Percentiles rank a stretch among this genome's conserved stretches.
Evolutionary conservation across 1,140 invertebrate genomes (phyloP).

Genomic region (Carcinoscorpius rotundicauda): DNA sequence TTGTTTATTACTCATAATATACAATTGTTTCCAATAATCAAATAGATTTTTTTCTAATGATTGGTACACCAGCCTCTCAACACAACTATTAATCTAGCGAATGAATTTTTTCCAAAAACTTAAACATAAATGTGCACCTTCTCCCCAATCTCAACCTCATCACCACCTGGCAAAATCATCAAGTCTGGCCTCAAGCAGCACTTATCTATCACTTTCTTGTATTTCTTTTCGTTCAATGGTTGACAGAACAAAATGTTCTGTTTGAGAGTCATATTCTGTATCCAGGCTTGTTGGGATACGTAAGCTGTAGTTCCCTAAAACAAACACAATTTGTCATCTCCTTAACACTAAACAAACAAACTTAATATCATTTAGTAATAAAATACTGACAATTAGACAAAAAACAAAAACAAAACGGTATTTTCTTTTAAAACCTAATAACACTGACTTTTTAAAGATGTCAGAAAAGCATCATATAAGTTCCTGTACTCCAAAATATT

Average conservation of each 20-base stretch:
- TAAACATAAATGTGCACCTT: constrained; percentile 25
- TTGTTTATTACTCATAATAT: too few relatives aligned
- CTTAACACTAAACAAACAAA: too few relatives aligned
- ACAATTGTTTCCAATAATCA: constrained; percentile 3
- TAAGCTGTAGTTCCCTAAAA: constrained; percentile 29
- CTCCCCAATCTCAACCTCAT: constrained; percentile 51
- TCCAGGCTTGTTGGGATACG: constrained; percentile 38
- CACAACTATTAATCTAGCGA: too few relatives aligned
- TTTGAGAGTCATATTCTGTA: constrained; percentile 33
- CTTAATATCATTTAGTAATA: too few relatives aligned
- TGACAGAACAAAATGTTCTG: constrained; percentile 36
- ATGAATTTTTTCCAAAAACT: too few relatives aligned
- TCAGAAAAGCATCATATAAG: too few relatives aligned
- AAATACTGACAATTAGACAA: too few relatives aligned
- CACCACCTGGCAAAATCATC: constrained; percentile 41
- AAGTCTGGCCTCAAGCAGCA: constrained; percentile 34
- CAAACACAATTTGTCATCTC: not conserved
- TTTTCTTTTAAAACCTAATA: too few relatives aligned
- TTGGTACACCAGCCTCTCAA: too few relatives aligned
- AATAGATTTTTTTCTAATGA: not conserved
- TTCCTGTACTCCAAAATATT: too few relatives aligned
- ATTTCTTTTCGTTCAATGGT: constrained; percentile 28
- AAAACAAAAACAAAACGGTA: too few relatives aligned
- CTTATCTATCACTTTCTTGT: constrained; percentile 31
- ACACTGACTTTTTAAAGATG: too few relatives aligned